phyloP scores from a whole-genome alignment of 2,113 vertebrate genomes.

The Ursus arctos region DNA sequence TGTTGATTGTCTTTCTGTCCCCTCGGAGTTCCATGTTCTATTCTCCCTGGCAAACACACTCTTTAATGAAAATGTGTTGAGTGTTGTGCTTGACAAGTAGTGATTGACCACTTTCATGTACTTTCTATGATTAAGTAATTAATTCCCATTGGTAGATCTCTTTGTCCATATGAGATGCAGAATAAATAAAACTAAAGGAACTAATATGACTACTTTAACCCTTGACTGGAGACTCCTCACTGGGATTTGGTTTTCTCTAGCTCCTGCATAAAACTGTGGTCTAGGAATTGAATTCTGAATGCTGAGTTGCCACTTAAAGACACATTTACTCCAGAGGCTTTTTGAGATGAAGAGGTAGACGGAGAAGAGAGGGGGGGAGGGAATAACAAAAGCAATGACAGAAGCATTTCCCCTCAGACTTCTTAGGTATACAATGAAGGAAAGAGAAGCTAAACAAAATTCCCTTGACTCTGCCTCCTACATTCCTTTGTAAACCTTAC shows the following conservation, averaged over 20 bases:
- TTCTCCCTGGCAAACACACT: slow-evolving; percentile 39
- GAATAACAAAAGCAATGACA: neutral
- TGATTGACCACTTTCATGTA: slow-evolving; percentile 34
- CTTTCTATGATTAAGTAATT: slow-evolving; percentile 29
- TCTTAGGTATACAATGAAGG: neutral
- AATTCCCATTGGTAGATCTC: neutral
- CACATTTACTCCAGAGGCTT: neutral
- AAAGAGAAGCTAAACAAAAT: neutral
- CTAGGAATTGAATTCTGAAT: slow-evolving; percentile 28
- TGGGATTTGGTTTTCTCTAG: slow-evolving; percentile 71
- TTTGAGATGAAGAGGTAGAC: neutral
- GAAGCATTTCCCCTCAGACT: neutral
- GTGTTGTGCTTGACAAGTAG: neutral
- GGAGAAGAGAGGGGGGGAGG: neutral
- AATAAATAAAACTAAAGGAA: slow-evolving; percentile 61
- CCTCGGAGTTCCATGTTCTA: neutral
- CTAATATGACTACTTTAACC: slow-evolving; percentile 69
- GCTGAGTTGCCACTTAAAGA: neutral
- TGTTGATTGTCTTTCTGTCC: slow-evolving; percentile 39
- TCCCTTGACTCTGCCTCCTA: neutral
- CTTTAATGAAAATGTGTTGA: slow-evolving; percentile 63
- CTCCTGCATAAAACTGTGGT: slow-evolving; percentile 43
- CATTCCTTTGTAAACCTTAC: neutral
- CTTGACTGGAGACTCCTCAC: slow-evolving; percentile 53
- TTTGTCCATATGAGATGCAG: neutral